Percentiles rank a stretch among this genome's conserved stretches.
phyloP scores from a whole-genome alignment of 1,140 invertebrate genomes.

The Brachionus plicatilis region DNA sequence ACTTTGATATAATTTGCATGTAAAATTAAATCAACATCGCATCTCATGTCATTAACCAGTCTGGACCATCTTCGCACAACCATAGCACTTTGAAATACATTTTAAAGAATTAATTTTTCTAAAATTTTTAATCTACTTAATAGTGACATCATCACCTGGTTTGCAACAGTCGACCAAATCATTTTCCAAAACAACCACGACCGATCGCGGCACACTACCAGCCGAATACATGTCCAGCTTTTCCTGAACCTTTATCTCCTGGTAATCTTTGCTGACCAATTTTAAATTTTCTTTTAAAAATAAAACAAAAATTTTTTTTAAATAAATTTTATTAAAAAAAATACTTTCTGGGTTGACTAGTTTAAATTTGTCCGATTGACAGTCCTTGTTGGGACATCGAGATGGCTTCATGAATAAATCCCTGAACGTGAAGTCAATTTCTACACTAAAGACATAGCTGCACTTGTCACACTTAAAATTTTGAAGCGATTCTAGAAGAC shows the following conservation, averaged over 20 bases:
- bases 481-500: slow-evolving; percentile 10
- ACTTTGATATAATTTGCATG: slow-evolving; percentile 68
- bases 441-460: background rate
- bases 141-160: slow-evolving; percentile 77
- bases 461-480: slow-evolving; percentile 21
- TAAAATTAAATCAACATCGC: slow-evolving; percentile 67
- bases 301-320: background rate
- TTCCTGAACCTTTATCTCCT: slow-evolving; percentile 80
- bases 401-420: slow-evolving; percentile 31
- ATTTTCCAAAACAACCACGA: slow-evolving; percentile 60
- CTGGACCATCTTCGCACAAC: background rate
- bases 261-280: slow-evolving; percentile 62
- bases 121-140: slow-evolving; percentile 62
- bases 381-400: slow-evolving; percentile 13
- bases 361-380: slow-evolving; percentile 34
- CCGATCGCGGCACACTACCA: slow-evolving; percentile 65
- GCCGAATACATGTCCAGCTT: slow-evolving; percentile 67
- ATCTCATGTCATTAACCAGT: slow-evolving; percentile 46
- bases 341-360: background rate
- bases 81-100: background rate
- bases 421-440: background rate
- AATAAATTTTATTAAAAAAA: background rate
- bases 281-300: slow-evolving; percentile 1
- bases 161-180: slow-evolving; percentile 79
- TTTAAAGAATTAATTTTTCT: background rate